Evolutionary conservation across 2,113 vertebrate species (phyloP).

Genomic region (Mus pahari): DNA sequence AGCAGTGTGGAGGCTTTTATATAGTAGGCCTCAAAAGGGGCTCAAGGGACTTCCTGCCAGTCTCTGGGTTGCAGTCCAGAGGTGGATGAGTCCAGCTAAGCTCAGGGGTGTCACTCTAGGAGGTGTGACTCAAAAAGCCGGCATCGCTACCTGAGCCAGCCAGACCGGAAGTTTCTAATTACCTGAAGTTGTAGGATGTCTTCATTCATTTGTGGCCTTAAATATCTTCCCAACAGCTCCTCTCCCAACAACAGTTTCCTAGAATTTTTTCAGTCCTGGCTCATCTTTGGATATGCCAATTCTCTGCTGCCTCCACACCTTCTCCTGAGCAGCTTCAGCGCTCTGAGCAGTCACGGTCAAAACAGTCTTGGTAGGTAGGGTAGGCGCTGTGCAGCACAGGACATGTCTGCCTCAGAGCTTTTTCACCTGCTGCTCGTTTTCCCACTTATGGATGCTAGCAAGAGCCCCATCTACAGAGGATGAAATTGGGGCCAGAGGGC

Average conservation of each 20-base stretch:
- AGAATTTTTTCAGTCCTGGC: not conserved
- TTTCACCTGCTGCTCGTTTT: not conserved
- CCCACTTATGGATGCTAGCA: not conserved
- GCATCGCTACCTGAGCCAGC: not conserved
- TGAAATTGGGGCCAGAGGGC: not conserved
- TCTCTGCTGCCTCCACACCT: not conserved
- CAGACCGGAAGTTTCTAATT: not conserved
- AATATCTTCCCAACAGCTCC: not conserved
- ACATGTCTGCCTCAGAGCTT: not conserved
- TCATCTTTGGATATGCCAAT: not conserved
- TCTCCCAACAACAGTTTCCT: not conserved
- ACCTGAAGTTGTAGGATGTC: not conserved
- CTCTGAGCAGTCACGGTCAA: not conserved
- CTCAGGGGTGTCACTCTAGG: not conserved
- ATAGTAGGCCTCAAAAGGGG: not conserved
- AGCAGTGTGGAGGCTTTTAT: rapidly evolving
- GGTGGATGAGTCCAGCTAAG: not conserved
- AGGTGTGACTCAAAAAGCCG: not conserved
- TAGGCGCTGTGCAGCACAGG: not conserved
- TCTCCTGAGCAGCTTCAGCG: not conserved
- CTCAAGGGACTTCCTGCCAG: not conserved
- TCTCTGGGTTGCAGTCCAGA: not conserved
- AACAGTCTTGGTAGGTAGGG: not conserved
- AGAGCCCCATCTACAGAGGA: not conserved
- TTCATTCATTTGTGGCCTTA: not conserved